Evolutionary conservation across 2,797 vertebrate species (phyloP).

Genomic region (Trachops cirrhosus): DNA sequence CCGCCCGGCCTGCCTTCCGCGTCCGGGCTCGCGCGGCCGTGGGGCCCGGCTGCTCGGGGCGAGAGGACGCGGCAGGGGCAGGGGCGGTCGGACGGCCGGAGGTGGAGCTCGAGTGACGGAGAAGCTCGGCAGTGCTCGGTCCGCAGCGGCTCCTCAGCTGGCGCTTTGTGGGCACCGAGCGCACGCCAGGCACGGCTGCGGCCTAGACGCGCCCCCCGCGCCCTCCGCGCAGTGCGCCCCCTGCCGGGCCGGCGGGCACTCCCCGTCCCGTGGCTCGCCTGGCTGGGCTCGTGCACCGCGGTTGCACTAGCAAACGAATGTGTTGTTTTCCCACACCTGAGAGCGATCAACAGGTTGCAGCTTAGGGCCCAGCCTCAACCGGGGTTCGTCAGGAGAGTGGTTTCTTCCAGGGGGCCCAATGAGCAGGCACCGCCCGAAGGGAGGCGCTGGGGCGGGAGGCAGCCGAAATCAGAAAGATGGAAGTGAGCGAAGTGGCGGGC

Average conservation of each 20-base stretch:
- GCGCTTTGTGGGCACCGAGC: conserved; percentile 57
- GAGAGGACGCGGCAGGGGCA: not conserved
- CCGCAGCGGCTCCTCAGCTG: conserved; percentile 37
- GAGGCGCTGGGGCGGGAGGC: not conserved
- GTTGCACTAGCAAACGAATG: rapidly evolving
- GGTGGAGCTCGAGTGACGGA: not conserved
- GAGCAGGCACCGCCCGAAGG: not conserved
- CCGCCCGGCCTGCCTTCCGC: not conserved
- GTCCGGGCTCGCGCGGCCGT: not conserved
- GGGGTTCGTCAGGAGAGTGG: rapidly evolving
- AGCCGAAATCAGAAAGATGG: not conserved
- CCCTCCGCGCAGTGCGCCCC: conserved; percentile 45
- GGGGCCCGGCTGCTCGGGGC: not conserved
- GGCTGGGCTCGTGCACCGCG: too few relatives aligned
- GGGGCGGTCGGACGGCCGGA: not conserved
- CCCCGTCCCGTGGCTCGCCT: too few relatives aligned
- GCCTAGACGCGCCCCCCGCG: conserved; percentile 57
- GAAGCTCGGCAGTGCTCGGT: not conserved
- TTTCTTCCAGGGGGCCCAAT: not conserved
- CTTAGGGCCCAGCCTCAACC: not conserved
- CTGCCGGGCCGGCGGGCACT: conserved; percentile 39
- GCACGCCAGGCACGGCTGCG: not conserved
- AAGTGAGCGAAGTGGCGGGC: not conserved
- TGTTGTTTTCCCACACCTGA: not conserved
- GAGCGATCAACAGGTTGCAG: too few relatives aligned